Percentiles rank a stretch among this genome's conserved stretches.
Conservation (phyloP, 2,797 vertebrate genomes). For the Macroramphosus scolopax region DNA sequence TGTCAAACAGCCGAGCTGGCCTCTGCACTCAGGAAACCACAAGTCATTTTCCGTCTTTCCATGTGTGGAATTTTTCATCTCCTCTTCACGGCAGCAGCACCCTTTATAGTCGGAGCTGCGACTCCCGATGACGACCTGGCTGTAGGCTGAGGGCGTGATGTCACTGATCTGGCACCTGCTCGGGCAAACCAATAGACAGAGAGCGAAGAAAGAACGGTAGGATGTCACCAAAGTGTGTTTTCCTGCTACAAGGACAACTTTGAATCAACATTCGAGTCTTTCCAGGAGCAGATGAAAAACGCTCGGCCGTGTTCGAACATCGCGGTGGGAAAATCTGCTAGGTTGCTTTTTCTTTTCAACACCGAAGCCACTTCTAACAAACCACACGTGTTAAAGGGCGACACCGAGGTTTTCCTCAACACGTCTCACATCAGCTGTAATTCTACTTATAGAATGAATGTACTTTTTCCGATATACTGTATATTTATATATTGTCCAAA, state of each 20-base stretch:
- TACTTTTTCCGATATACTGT: no score
- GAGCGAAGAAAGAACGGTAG: slow-evolving; percentile 36
- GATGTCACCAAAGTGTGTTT: slow-evolving; percentile 45
- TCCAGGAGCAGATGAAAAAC: slow-evolving; percentile 22
- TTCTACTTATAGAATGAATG: no score
- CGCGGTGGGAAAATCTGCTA: slow-evolving; percentile 13
- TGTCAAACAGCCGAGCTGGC: slow-evolving; percentile 65
- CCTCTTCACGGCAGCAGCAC: slow-evolving; percentile 63
- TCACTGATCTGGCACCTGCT: slow-evolving; percentile 67
- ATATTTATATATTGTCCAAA: no score
- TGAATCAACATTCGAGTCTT: slow-evolving; percentile 26
- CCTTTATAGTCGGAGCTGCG: slow-evolving; percentile 63
- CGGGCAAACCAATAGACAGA: slow-evolving; percentile 15
- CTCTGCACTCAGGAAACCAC: slow-evolving; percentile 76
- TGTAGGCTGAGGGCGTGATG: slow-evolving; percentile 76
- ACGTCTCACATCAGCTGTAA: no score
- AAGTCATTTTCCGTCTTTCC: slow-evolving; percentile 79
- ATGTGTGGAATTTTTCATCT: slow-evolving; percentile 79
- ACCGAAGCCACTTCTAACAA: slow-evolving; percentile 20
- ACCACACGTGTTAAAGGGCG: background rate
- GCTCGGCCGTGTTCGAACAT: slow-evolving; percentile 18
- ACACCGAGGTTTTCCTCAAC: slow-evolving; percentile 8
- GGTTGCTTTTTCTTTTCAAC: slow-evolving; percentile 10
- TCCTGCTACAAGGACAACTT: slow-evolving; percentile 8
- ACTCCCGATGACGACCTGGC: slow-evolving; percentile 59